A percentile compares a stretch with the other conserved stretches of the same genome.
Conservation (phyloP, 2,113 vertebrate genomes). For the Recurvirostra avosetta region DNA sequence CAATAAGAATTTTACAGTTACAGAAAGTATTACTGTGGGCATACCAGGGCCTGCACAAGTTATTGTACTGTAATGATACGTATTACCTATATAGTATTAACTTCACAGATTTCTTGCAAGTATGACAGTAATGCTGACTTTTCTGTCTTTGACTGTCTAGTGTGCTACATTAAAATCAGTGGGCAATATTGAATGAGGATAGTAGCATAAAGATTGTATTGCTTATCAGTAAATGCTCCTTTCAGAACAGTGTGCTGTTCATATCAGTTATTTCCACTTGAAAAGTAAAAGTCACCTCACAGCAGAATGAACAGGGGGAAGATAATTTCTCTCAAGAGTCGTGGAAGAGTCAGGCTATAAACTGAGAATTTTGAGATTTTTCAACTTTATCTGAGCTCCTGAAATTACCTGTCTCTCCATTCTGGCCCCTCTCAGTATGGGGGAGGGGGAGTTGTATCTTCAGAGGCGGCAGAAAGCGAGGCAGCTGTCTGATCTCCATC, state of each 20-base stretch:
- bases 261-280: background rate
- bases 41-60: background rate
- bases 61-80: background rate
- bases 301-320: background rate
- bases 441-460: background rate
- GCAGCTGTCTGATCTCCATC: background rate
- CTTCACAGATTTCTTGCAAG: background rate
- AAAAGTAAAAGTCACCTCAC: background rate
- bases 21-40: background rate
- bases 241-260: background rate
- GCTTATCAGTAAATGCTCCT: background rate
- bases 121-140: background rate
- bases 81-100: background rate
- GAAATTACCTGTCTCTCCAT: background rate
- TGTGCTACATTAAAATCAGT: background rate
- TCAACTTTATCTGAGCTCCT: background rate
- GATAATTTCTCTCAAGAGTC: background rate
- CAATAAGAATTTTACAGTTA: background rate
- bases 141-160: background rate
- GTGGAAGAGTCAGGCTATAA: background rate
- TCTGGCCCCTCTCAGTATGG: background rate
- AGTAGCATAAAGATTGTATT: background rate
- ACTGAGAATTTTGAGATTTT: background rate
- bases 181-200: background rate
- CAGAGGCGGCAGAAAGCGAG: background rate